Base-by-base conservation (phyloP, 2,113 vertebrate genomes). In the Eolophus roseicapilla region DNA sequence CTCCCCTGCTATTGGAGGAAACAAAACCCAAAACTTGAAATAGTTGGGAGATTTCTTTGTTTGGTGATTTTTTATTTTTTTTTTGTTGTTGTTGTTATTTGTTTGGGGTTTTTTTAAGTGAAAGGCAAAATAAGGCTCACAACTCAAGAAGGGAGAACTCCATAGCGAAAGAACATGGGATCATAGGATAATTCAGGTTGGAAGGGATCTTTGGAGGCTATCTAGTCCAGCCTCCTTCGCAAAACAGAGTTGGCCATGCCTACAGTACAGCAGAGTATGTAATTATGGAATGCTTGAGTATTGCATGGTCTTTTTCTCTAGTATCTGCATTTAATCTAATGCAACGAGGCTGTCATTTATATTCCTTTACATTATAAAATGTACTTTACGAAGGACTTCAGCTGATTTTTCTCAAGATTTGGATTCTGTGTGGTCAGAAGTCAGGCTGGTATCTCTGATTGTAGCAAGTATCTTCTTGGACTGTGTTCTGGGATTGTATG, bases 341-440 rank as follows among this genome's bases (percentile, higher is more conserved):
- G 47, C 65, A 47, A 21, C 7, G 33, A 77, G 43, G 49, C 53
- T 93, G 63, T 67, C 41, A 44, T 60, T 86, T 91, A 12, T 65
- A 50, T 88, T 78, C 21, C 31, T 88, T 95, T 95, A 75, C 46
- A 23, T 92, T 96, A 52, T 17, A 46, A 74, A 90, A 62, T 67
- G 27, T 19, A 9, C 12, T 46, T 53, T 91, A 31, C 59, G 76
- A 44, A 88, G 70, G 84, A 41, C 82, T 92, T 96, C 41, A 41
- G 74, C 41, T 97, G 46, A 82, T 91, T 95, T 96, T 91, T 76
- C n/a, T 95, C 12, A 31, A 85, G 67, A 50, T 88, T 93, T 88
- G 92, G 64, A 50, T 92, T 96, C 71, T 90, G 75, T 82, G 95
- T 83, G 79, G 37, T 86, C 81, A 65, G 70, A 94, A 94, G 75